Evolutionary conservation across 2,888 invertebrate genomes (phyloP).

Genomic region (Heliconius charithonia): DNA sequence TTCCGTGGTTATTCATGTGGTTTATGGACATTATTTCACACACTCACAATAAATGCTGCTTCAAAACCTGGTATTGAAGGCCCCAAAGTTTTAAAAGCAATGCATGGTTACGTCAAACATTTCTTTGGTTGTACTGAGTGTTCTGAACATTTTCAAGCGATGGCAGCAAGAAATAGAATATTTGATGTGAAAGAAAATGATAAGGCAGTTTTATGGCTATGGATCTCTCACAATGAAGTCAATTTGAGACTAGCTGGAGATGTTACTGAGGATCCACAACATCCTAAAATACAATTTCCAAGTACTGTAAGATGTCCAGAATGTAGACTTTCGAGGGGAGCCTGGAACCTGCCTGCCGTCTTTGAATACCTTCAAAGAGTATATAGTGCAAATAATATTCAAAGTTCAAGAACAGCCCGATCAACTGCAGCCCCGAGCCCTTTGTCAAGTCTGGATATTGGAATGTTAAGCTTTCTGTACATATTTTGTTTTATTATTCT

Average conservation of each 20-base stretch:
- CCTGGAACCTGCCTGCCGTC: conserved; percentile 86
- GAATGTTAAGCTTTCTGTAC: conserved; percentile 90
- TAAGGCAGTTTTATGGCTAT: conserved; percentile 95
- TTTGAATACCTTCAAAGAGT: conserved; percentile 84
- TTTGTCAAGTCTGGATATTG: conserved; percentile 88
- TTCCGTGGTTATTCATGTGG: conserved; percentile 96
- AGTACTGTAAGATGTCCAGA: conserved; percentile 85
- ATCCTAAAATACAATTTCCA: conserved; percentile 96
- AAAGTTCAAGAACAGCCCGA: conserved; percentile 54
- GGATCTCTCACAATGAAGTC: conserved; percentile 97
- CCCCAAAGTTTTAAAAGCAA: conserved; percentile 89
- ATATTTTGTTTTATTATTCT: conserved; percentile 89
- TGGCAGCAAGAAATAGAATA: conserved; percentile 89
- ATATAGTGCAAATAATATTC: conserved; percentile 70
- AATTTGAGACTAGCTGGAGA: conserved; percentile 94
- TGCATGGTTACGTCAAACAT: conserved; percentile 93
- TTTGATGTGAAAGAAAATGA: conserved; percentile 87
- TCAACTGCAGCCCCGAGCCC: conserved; percentile 71
- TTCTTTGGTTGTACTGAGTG: conserved; percentile 98
- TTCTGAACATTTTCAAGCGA: conserved; percentile 93
- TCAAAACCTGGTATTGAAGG: conserved; percentile 81
- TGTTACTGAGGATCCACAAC: conserved; percentile 93
- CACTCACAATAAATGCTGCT: conserved; percentile 91
- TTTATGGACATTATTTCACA: conserved; percentile 97
- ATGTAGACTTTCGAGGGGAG: conserved; percentile 84